These are phyloP conservation scores for Drosophila robusta DNA, from an alignment of 2,888 invertebrate species.

Conservation along the genomic window DNA sequence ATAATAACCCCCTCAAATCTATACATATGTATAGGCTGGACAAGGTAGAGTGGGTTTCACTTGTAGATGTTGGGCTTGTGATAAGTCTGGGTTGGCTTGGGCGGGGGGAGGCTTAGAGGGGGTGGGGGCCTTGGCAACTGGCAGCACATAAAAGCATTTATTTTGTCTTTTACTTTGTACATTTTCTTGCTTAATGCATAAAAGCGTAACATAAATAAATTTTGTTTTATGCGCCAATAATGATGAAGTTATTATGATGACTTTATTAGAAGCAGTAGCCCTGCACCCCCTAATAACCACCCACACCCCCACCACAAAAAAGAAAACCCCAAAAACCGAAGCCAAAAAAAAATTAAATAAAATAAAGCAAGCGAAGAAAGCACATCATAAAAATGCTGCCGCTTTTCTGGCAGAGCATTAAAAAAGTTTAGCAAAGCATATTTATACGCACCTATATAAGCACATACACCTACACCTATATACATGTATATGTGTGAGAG, in stretches of 20 bases:
- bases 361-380: conserved; percentile 32
- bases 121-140: background rate
- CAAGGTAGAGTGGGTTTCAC: background rate
- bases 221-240: conserved; percentile 81
- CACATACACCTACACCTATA: conserved; percentile 16
- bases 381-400: conserved; percentile 62
- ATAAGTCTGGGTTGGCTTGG: background rate
- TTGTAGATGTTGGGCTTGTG: background rate
- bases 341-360: conserved; percentile 19
- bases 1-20: background rate
- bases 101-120: background rate
- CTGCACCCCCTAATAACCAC: no score
- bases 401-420: conserved; percentile 59
- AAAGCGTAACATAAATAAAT: conserved; percentile 71
- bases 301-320: conserved; percentile 1
- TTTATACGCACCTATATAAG: conserved; percentile 44
- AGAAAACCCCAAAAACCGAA: conserved; percentile 17
- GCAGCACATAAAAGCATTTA: conserved; percentile 73
- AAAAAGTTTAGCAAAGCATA: conserved; percentile 73
- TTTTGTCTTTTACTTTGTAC: conserved; percentile 69
- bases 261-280: conserved; percentile 66
- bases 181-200: conserved; percentile 58
- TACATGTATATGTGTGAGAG: conserved; percentile 19
- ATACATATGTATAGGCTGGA: conserved; percentile 23
- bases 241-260: conserved; percentile 81